A percentile compares a stretch with the other conserved stretches of the same genome.
Evolutionary conservation across 2,113 vertebrate genomes (phyloP).

Genomic region (Chionodraco myersi): DNA sequence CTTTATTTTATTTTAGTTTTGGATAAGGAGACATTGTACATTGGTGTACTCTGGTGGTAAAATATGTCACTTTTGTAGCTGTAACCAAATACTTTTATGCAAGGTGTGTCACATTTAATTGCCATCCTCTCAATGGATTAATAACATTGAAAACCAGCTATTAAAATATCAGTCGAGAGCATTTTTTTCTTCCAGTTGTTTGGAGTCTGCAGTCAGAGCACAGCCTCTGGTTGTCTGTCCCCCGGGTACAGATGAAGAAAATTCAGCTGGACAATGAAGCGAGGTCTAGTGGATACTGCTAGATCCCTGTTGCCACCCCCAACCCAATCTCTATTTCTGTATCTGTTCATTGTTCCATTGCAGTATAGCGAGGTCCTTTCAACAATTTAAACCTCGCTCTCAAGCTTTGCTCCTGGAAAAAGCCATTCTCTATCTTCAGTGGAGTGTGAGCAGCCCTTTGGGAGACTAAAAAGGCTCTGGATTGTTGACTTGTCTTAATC

Average conservation of each 20-base stretch:
- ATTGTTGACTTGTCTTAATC: constrained; percentile 80
- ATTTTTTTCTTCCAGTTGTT: constrained; percentile 29
- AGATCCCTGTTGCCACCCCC: constrained; percentile 22
- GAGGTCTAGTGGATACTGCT: constrained; percentile 29
- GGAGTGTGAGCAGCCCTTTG: constrained; percentile 63
- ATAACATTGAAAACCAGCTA: constrained; percentile 31
- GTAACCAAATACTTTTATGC: too few species aligned
- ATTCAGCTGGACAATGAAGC: constrained; percentile 43
- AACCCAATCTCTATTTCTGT: constrained; percentile 51
- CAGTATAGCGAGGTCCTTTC: constrained; percentile 53
- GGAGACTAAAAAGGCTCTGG: constrained; percentile 71
- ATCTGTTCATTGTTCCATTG: constrained; percentile 66
- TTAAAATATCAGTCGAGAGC: constrained; percentile 31
- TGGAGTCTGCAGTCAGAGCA: constrained; percentile 37
- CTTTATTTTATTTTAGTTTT: background rate
- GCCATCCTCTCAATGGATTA: constrained; percentile 47
- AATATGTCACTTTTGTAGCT: too few species aligned
- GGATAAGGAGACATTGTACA: constrained; percentile 5
- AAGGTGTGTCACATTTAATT: constrained; percentile 52
- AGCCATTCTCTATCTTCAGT: constrained; percentile 62
- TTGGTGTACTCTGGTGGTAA: too few species aligned
- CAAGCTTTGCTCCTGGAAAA: constrained; percentile 50
- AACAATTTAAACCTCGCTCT: constrained; percentile 70
- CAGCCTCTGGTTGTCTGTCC: constrained; percentile 29
- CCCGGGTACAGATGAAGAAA: constrained; percentile 41